These are phyloP conservation scores for Apostichopus californicus DNA, from an alignment of 35 echinoderm and acorn worm species.

Conservation along the genomic window DNA sequence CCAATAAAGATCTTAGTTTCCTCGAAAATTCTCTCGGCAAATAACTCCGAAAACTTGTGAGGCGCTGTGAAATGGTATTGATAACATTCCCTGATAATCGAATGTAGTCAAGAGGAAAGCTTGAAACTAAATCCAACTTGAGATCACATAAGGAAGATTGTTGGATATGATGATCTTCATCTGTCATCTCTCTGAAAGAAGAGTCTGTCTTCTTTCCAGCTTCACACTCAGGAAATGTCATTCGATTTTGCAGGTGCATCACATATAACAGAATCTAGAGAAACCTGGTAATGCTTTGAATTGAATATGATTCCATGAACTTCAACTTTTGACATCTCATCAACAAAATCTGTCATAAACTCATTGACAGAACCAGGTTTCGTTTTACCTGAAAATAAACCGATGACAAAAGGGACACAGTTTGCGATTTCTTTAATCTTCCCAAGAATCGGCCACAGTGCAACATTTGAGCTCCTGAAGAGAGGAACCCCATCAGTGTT, in stretches of 20 bases:
- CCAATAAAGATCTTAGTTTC: constrained; percentile 54
- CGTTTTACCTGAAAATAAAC: constrained; percentile 18
- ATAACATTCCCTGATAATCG: not conserved
- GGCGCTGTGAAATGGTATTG: constrained; percentile 42
- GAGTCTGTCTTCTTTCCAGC: constrained; percentile 45
- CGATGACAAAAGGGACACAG: constrained; percentile 50
- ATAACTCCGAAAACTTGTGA: constrained; percentile 23
- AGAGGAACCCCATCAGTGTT: constrained; percentile 73
- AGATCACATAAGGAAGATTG: not conserved
- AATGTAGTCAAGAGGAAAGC: constrained; percentile 70
- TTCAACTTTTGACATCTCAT: constrained; percentile 42
- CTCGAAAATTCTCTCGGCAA: constrained; percentile 31
- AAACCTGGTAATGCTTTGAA: not conserved
- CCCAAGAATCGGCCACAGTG: constrained; percentile 61
- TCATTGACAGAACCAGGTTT: constrained; percentile 25
- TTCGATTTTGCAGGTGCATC: constrained; percentile 61
- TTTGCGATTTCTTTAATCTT: not conserved
- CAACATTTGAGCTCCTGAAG: constrained; percentile 40
- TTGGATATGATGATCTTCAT: constrained; percentile 59
- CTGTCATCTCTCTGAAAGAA: constrained; percentile 5
- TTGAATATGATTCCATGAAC: not conserved
- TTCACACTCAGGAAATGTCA: constrained; percentile 53
- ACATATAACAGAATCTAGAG: constrained; percentile 56
- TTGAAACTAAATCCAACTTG: constrained; percentile 29
- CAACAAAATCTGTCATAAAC: constrained; percentile 51